Evolutionary conservation across 2,888 invertebrate genomes (phyloP).

Genomic region (Drosophila pseudotakahashii): DNA sequence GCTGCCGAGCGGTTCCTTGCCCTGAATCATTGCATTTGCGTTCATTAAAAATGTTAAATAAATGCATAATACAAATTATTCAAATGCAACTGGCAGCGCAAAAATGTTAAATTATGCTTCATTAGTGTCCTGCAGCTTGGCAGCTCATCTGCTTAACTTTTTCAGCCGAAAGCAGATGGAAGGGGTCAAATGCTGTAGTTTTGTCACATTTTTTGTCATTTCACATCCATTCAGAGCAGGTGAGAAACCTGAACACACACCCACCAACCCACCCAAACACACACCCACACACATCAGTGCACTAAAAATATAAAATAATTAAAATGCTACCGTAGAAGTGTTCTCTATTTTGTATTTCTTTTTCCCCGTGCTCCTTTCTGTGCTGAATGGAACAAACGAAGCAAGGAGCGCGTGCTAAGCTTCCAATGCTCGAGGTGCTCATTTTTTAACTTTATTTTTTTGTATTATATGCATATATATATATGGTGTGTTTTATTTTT

Average conservation of each 20-base stretch:
- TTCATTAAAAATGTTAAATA: conserved; percentile 68
- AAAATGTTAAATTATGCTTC: conserved; percentile 77
- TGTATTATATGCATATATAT: background rate
- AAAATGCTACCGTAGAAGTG: conserved; percentile 68
- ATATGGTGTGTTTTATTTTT: conserved; percentile 4
- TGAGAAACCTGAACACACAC: conserved; percentile 22
- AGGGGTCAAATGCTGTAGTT: conserved; percentile 56
- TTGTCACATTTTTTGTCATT: conserved; percentile 62
- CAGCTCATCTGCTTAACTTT: conserved; percentile 25
- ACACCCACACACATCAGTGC: conserved; percentile 18
- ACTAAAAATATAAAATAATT: conserved; percentile 74
- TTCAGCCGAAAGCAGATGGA: conserved; percentile 13
- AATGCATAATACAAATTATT: conserved; percentile 60
- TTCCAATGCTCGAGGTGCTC: conserved; percentile 62
- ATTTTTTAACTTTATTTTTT: conserved; percentile 28
- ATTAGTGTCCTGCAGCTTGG: conserved; percentile 60
- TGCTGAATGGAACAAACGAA: conserved; percentile 65
- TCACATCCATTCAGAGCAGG: conserved; percentile 54
- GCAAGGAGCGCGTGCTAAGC: conserved; percentile 61
- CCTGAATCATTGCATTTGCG: conserved; percentile 39
- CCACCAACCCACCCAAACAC: conserved; percentile 13
- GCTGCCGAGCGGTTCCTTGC: conserved; percentile 16
- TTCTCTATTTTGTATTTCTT: conserved; percentile 42
- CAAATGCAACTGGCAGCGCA: conserved; percentile 50
- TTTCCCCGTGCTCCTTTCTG: conserved; percentile 40